Evolutionary conservation across 1,140 invertebrate species (phyloP), one percentile per base, ranked within the genome.

Genomic region (Uloborus diversus): DNA sequence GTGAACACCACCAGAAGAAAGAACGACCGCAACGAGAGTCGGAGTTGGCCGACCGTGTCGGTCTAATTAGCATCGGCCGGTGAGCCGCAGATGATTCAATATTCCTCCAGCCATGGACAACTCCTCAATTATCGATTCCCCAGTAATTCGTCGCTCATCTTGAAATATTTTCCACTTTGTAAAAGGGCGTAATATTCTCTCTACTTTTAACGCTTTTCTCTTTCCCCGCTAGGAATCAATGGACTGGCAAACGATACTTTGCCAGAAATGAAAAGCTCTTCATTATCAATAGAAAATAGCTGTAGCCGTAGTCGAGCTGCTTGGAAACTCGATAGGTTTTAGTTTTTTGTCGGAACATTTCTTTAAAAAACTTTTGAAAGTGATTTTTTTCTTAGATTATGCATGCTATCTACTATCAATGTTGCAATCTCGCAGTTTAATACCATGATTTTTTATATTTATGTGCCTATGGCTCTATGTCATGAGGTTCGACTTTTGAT

Each of bases 71-170:
- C 70, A 75, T 75, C 57, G 70, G 25, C 23, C 70, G 56, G 30
- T 75, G 57, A 33, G 70, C 70, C 70, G 70, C 57, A 42, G 35
- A 75, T 75, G 70, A 75, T 75, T 51, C 57, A 64, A 75, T 75
- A 33, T 59, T 62, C 7, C 53, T 30, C 32, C 20, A n/a, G 20
- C 25, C 59, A 37, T 64, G 42, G 59, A 71, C 68, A 75, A 75
- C 70, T 75, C 64, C 70, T 62, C 70, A 75, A 75, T 75, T 75
- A 75, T 75, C 70, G 70, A 75, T 75, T 49, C 56, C 25, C 56
- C 23, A 14, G 27, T 75, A 75, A 75, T 75, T 62, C 27, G 30
- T 64, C 56, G 53, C 30, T 61, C 53, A 47, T 73, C 69, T 73
- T 73, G 69, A 61, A 73, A 73, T 73, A 73, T 73, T 73, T 73